Conservation (phyloP, 2,113 vertebrate species). For the Cettia cetti region DNA sequence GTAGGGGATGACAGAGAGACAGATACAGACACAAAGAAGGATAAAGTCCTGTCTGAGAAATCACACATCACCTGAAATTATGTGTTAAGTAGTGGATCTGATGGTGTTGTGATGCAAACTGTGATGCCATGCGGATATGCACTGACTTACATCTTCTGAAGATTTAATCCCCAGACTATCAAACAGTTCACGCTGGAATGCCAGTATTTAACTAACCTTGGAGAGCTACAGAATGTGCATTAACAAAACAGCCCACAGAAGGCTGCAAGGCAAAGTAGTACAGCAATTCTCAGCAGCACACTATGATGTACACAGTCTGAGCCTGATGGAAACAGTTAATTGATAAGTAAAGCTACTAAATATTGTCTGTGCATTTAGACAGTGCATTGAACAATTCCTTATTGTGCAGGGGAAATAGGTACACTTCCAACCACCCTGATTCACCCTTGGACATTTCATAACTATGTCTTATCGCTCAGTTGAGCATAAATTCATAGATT, state of each 20-base stretch:
- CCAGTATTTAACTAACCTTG: neutral
- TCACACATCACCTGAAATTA: slow-evolving; percentile 47
- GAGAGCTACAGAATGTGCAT: neutral
- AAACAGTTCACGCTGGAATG: neutral
- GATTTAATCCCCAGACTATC: slow-evolving; percentile 27
- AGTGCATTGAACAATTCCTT: slow-evolving; percentile 20
- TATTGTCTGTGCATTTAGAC: slow-evolving; percentile 27
- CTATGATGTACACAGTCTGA: neutral
- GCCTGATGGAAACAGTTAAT: slow-evolving; percentile 21
- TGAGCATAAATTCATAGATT: slow-evolving; percentile 93
- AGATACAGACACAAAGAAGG: neutral
- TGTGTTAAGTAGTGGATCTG: slow-evolving; percentile 51
- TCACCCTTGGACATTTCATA: slow-evolving; percentile 68
- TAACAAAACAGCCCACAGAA: neutral
- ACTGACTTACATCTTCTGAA: neutral
- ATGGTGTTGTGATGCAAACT: neutral
- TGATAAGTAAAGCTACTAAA: slow-evolving; percentile 54
- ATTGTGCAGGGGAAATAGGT: slow-evolving; percentile 16
- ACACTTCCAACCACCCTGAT: slow-evolving; percentile 39
- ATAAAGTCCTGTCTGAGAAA: slow-evolving; percentile 24
- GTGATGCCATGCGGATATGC: neutral
- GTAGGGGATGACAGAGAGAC: neutral
- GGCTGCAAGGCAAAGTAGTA: neutral
- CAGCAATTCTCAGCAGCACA: neutral
- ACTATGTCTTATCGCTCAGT: slow-evolving; percentile 70